Conservation (phyloP, 2,888 invertebrate species). For the Cheilosia soror region DNA sequence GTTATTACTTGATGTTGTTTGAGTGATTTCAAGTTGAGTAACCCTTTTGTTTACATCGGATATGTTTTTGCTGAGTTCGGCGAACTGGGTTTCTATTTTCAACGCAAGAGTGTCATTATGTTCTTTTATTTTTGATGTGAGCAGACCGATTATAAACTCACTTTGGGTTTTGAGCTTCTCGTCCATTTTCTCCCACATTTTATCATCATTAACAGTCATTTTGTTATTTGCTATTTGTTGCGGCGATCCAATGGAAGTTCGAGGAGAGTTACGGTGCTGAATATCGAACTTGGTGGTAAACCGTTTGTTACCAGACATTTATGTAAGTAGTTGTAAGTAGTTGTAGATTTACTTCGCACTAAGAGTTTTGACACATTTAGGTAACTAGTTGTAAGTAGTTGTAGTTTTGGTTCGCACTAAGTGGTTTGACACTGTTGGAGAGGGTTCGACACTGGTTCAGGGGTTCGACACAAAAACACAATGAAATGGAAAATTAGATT, state of each 20-base stretch:
- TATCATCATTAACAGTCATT: neutral
- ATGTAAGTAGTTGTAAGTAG: neutral
- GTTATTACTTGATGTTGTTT: neutral
- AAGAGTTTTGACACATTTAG: neutral
- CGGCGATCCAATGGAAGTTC: neutral
- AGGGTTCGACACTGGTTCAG: neutral
- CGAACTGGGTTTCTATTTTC: conserved; percentile 8
- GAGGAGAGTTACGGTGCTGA: neutral
- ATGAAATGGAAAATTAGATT: too few species aligned
- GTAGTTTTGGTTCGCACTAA: neutral
- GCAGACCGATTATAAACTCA: conserved; percentile 10
- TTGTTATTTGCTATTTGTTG: neutral
- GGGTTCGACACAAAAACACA: too few species aligned
- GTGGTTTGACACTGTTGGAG: neutral
- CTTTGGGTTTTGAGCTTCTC: neutral
- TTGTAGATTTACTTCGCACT: neutral
- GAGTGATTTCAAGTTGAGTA: neutral
- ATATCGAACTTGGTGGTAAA: neutral
- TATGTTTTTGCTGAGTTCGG: conserved; percentile 10
- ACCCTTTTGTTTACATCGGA: neutral
- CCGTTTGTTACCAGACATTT: neutral
- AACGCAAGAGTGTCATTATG: conserved; percentile 1
- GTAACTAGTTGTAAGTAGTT: neutral
- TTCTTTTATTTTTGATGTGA: conserved; percentile 1
- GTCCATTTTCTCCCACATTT: conserved; percentile 6